Conservation (phyloP, 2,113 vertebrate species). For the Odocoileus hemionus region DNA sequence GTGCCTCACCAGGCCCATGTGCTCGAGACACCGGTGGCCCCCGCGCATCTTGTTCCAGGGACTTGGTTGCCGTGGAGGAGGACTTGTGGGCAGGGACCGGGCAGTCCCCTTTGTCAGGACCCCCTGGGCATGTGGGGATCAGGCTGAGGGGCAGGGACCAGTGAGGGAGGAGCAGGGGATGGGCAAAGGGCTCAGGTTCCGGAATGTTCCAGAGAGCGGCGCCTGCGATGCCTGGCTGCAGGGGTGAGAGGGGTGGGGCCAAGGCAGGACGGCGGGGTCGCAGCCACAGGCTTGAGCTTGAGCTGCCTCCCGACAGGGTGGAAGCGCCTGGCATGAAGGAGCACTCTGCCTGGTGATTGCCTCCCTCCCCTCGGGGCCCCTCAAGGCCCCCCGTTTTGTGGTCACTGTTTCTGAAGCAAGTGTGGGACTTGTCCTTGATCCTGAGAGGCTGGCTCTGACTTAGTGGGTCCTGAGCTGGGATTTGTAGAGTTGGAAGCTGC, state of each 20-base stretch:
- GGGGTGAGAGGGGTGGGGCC: neutral
- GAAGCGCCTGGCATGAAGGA: too few relatives aligned
- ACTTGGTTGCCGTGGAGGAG: rapidly evolving
- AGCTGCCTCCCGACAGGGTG: neutral
- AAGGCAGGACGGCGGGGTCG: rapidly evolving
- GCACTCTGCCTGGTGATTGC: neutral
- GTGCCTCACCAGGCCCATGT: neutral
- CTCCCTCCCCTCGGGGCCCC: neutral
- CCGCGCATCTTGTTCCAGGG: neutral
- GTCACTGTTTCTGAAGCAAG: neutral
- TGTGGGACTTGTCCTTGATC: neutral
- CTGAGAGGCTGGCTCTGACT: neutral
- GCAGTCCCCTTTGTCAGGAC: rapidly evolving
- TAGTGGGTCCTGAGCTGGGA: neutral
- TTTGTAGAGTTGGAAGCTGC: rapidly evolving
- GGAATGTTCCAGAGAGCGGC: neutral
- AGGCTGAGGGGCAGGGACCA: neutral
- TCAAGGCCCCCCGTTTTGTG: rapidly evolving
- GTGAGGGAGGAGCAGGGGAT: too few relatives aligned
- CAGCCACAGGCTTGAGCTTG: neutral
- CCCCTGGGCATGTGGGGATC: neutral
- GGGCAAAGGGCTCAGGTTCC: neutral
- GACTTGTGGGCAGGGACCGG: rapidly evolving
- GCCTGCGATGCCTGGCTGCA: neutral
- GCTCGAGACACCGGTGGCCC: neutral